A percentile compares a stretch with the other conserved stretches of the same genome.
Conservation (phyloP, 37 sponge, comb jelly and placozoan species). For the Cliona cf. orientalis region DNA sequence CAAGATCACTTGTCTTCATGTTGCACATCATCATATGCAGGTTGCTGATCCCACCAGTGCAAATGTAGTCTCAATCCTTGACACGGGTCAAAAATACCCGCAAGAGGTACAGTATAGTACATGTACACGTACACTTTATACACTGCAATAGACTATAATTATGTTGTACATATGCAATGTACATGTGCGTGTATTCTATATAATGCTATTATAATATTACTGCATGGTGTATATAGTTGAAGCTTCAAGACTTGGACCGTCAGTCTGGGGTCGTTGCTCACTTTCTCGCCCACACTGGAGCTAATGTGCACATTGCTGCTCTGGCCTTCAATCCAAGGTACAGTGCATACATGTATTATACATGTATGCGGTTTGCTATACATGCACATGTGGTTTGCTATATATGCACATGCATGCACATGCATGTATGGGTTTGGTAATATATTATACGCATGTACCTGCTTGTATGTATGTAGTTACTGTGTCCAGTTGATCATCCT, state of each 20-base stretch:
- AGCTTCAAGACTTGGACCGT: constrained; percentile 53
- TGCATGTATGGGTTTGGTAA: too few species aligned
- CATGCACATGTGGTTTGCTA: background rate
- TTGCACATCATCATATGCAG: constrained; percentile 1
- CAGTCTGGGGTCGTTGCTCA: constrained; percentile 84
- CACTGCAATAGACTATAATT: too few species aligned
- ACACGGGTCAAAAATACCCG: constrained; percentile 11
- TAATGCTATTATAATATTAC: too few species aligned
- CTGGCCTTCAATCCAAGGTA: constrained; percentile 87
- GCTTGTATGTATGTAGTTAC: too few species aligned
- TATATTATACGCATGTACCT: too few species aligned
- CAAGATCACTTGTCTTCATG: background rate
- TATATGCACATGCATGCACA: background rate
- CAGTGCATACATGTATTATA: background rate
- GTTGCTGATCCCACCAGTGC: constrained; percentile 8
- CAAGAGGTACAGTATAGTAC: constrained; percentile 23
- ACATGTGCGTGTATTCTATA: too few species aligned
- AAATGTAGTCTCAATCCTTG: constrained; percentile 57
- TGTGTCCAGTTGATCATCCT: too few species aligned
- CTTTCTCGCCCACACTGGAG: constrained; percentile 73
- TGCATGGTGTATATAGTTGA: too few species aligned
- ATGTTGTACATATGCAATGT: too few species aligned
- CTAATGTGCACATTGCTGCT: constrained; percentile 56
- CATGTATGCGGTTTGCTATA: background rate
- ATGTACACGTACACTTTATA: background rate